phyloP scores from a whole-genome alignment of 1,140 invertebrate genomes.

The Dreissena rostriformis region DNA sequence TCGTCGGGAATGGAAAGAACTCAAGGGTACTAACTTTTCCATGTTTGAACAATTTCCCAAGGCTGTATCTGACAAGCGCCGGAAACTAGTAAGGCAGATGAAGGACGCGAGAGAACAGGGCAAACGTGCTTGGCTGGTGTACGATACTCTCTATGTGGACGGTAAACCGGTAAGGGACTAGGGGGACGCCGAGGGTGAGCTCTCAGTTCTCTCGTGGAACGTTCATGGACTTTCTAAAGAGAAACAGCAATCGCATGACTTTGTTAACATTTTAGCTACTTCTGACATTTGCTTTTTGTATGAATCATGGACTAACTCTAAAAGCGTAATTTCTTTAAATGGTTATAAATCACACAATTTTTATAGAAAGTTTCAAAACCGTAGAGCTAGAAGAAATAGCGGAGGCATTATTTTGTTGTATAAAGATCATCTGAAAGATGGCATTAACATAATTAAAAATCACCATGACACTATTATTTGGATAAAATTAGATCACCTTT shows the following conservation, averaged over 20 bases:
- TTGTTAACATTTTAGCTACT: too few species aligned
- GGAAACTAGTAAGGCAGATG: not conserved
- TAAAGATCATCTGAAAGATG: conserved; percentile 5
- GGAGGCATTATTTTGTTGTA: conserved; percentile 13
- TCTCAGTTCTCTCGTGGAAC: too few species aligned
- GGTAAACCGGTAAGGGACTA: too few species aligned
- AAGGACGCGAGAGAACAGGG: too few species aligned
- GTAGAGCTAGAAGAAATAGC: conserved; percentile 2
- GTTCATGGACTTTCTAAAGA: too few species aligned
- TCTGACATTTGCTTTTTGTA: too few species aligned
- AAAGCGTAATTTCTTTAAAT: too few species aligned
- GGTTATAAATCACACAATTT: not conserved
- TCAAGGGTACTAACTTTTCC: not conserved
- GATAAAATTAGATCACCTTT: conserved; percentile 11
- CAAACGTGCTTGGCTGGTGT: too few species aligned
- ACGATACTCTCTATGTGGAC: too few species aligned
- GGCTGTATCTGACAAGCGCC: not conserved
- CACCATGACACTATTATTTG: conserved; percentile 26
- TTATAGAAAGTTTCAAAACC: conserved; percentile 12
- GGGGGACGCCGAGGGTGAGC: too few species aligned
- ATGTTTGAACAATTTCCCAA: not conserved
- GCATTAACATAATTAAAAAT: conserved; percentile 2
- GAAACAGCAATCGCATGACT: too few species aligned
- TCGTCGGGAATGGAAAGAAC: not conserved
- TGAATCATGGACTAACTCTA: too few species aligned